Base-by-base conservation (phyloP, 2,888 invertebrate species). In the Stegophylla sp. region DNA sequence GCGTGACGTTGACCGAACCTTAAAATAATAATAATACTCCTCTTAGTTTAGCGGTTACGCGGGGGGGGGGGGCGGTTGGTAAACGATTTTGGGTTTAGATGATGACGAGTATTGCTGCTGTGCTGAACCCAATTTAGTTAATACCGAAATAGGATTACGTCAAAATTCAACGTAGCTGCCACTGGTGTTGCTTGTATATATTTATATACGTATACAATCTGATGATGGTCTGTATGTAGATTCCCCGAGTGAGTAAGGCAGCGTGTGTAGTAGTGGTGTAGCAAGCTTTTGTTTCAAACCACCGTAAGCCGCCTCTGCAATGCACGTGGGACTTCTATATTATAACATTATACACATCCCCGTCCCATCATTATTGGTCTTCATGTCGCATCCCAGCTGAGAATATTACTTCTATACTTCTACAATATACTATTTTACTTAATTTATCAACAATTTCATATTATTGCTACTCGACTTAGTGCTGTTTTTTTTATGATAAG, bases 121-220 rank as follows among this genome's bases (percentile, higher is more conserved):
- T n/a, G n/a, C 63, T 48, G 34, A 51, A 79, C 79, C 61, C 71
- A 71, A 79, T 79, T 79, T 79, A 79, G 79, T 71, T 71, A 79
- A 79, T 79, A 79, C 77, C 51, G 59, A 69, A 79, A 79, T 79
- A 71, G 79, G 71, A 79, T 79, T 79, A 79, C 61, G 79, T 79
- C 79, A 71, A 69, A 71, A 79, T 79, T 71, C 61, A 41, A 61
- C 79, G 23, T 61, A n/a, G 61, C n/a, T n/a, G 34, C 61, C 26
- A 61, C 64, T 53, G 59, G 34, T 45, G 28, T 26, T 10, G 41
- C 28, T n/a, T 69, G 20, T n/a, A n/a, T n/a, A n/a, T n/a, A n/a
- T n/a, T n/a, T n/a, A n/a, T n/a, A n/a, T n/a, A n/a, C n/a, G n/a
- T 43, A 26, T 34, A 79, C 67, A 59, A 77, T 69, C 56, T 67